phyloP scores from a whole-genome alignment of 2,888 invertebrate species.

The Osmoderma eremita region DNA sequence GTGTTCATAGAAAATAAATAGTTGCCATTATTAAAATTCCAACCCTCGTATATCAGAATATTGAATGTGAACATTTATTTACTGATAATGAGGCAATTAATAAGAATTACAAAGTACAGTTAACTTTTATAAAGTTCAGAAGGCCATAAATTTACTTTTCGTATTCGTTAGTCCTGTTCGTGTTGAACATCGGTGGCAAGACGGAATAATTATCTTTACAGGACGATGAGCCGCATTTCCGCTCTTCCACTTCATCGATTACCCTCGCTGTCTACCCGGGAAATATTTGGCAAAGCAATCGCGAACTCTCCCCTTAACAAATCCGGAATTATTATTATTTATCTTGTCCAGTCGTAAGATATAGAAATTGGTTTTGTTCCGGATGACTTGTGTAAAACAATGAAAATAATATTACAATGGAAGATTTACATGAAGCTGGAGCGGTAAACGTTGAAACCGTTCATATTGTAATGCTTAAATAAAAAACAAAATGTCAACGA shows the following conservation, averaged over 20 bases:
- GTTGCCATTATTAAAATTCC: no score
- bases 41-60: no score
- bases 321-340: not conserved
- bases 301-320: not conserved
- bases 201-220: slow-evolving; percentile 46
- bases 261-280: not conserved
- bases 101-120: not conserved
- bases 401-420: not conserved
- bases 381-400: not conserved
- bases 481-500: no score
- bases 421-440: not conserved
- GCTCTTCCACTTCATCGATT: slow-evolving; percentile 6
- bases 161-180: not conserved
- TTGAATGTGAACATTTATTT: no score
- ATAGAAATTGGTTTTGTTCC: not conserved
- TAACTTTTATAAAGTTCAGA: not conserved
- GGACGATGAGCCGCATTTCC: slow-evolving; percentile 33
- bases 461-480: not conserved
- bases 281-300: slow-evolving; percentile 4
- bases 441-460: not conserved
- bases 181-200: slow-evolving; percentile 1
- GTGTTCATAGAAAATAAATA: no score
- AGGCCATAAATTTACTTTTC: not conserved
- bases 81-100: not conserved
- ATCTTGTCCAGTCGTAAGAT: not conserved